Evolutionary conservation across 2,888 invertebrate species (phyloP).

Genomic region (Panorpa germanica): DNA sequence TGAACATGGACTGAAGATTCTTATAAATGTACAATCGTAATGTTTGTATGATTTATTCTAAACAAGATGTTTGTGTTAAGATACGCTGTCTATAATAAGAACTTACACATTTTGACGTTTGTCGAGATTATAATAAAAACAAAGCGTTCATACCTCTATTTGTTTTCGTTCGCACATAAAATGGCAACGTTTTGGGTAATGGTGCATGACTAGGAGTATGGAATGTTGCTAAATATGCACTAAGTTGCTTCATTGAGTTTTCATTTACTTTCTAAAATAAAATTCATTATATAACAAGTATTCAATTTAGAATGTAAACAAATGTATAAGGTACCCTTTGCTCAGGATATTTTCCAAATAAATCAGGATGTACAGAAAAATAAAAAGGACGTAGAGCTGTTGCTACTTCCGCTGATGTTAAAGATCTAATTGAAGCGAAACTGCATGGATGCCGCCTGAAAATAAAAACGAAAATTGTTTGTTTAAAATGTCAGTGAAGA

Average conservation of each 20-base stretch:
- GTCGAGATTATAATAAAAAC: too few relatives aligned
- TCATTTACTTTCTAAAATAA: slow-evolving; percentile 64
- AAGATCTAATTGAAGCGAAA: too few relatives aligned
- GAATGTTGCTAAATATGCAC: slow-evolving; percentile 64
- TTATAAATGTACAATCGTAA: too few relatives aligned
- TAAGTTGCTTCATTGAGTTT: slow-evolving; percentile 71
- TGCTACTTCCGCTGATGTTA: slow-evolving; percentile 76
- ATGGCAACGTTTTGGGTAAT: slow-evolving; percentile 44
- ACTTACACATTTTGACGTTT: too few relatives aligned
- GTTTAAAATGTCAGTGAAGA: too few relatives aligned
- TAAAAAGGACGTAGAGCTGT: slow-evolving; percentile 86
- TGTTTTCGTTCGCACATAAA: slow-evolving; percentile 71
- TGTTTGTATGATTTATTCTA: too few relatives aligned
- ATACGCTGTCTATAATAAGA: too few relatives aligned
- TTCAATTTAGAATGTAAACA: slow-evolving; percentile 1
- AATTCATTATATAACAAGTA: background rate
- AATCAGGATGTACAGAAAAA: slow-evolving; percentile 88
- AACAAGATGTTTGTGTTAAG: too few relatives aligned
- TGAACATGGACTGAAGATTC: too few relatives aligned
- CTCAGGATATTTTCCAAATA: slow-evolving; percentile 80
- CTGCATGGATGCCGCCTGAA: too few relatives aligned
- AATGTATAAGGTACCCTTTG: slow-evolving; percentile 45
- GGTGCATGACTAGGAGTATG: slow-evolving; percentile 39
- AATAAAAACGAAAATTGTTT: too few relatives aligned
- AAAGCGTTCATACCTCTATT: too few relatives aligned